phyloP scores from a whole-genome alignment of 2,797 vertebrate species.

The Ctenosaura bakeri region DNA sequence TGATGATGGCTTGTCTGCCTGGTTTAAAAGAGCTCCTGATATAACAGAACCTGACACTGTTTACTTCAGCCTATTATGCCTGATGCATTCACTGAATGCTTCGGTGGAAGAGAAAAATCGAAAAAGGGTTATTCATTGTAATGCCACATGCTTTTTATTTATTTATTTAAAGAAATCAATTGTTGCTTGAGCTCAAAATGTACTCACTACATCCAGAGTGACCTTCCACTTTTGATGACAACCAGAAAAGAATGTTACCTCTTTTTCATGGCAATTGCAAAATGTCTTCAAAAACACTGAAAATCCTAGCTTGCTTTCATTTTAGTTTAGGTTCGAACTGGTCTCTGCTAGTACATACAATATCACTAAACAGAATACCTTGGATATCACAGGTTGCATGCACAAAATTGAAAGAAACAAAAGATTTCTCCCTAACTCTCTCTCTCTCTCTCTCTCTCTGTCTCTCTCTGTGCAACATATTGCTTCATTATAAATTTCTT shows the following conservation, averaged over 20 bases:
- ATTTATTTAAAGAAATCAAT: slow-evolving; percentile 84
- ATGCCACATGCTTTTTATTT: slow-evolving; percentile 83
- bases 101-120: slow-evolving; percentile 85
- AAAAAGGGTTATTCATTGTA: slow-evolving; percentile 86
- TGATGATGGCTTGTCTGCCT: slow-evolving; percentile 85
- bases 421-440: neutral
- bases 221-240: slow-evolving; percentile 81
- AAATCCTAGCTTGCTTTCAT: slow-evolving; percentile 78
- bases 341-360: slow-evolving; percentile 61
- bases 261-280: slow-evolving; percentile 77
- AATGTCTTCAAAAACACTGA: slow-evolving; percentile 72
- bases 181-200: slow-evolving; percentile 83
- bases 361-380: slow-evolving; percentile 64
- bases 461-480: neutral
- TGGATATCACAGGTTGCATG: slow-evolving; percentile 44
- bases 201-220: slow-evolving; percentile 76
- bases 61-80: slow-evolving; percentile 86
- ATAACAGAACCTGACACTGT: slow-evolving; percentile 87
- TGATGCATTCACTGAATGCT: slow-evolving; percentile 85
- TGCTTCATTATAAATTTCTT: slow-evolving; percentile 73
- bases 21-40: slow-evolving; percentile 85
- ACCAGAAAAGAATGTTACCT: slow-evolving; percentile 79
- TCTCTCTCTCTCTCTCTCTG: neutral
- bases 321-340: slow-evolving; percentile 76
- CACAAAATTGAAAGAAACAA: neutral